phyloP scores from a whole-genome alignment of 2,888 invertebrate species.

The Oxyteleia sp. region DNA sequence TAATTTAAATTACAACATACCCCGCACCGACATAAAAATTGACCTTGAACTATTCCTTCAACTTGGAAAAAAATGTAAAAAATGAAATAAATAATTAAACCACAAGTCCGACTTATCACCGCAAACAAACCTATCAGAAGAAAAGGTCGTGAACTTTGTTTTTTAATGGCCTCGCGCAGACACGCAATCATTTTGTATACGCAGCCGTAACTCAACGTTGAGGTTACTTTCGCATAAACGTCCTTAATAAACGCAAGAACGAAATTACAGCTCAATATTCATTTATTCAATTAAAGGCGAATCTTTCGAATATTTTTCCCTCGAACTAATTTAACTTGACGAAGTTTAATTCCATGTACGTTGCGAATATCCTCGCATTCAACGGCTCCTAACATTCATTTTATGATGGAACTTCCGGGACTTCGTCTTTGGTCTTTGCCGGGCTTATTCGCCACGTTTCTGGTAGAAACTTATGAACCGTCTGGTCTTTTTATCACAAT shows the following conservation, averaged over 20 bases:
- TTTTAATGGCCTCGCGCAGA: no score
- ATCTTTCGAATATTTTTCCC: conserved; percentile 25
- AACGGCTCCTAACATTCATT: conserved; percentile 45
- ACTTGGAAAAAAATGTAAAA: no score
- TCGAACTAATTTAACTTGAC: conserved; percentile 48
- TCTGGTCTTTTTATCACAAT: conserved; percentile 36
- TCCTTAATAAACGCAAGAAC: conserved; percentile 10
- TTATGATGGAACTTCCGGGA: conserved; percentile 45
- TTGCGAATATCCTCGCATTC: conserved; percentile 3
- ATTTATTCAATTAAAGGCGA: conserved; percentile 31
- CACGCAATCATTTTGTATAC: no score
- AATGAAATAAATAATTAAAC: no score
- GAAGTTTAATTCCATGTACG: conserved; percentile 47
- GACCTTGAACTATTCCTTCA: no score
- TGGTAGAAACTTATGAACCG: conserved; percentile 40
- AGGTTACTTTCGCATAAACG: no score
- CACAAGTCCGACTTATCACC: no score
- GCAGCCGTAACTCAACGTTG: no score
- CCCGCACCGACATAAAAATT: no score
- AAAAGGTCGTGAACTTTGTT: no score
- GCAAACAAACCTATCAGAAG: no score
- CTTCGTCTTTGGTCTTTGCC: conserved; percentile 22
- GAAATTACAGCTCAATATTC: conserved; percentile 12
- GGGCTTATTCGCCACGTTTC: conserved; percentile 23
- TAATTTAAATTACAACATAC: no score